These are phyloP conservation scores for Peribatodes rhomboidaria DNA, from an alignment of 2,888 invertebrate species.

Conservation along the genomic window DNA sequence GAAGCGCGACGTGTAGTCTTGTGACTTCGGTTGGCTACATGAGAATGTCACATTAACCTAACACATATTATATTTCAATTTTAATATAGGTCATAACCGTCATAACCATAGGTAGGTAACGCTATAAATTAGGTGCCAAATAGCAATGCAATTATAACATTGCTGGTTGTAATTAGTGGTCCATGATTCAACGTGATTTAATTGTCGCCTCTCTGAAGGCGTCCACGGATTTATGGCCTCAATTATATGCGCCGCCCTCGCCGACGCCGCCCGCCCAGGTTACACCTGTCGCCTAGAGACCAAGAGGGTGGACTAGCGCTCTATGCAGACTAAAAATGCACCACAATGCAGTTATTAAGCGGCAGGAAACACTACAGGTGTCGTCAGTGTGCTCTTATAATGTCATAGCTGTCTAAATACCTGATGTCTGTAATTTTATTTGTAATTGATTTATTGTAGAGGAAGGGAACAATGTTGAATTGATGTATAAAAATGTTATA, in stretches of 20 bases:
- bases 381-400: background rate
- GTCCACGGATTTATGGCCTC: slow-evolving; percentile 77
- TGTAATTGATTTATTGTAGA: too few species aligned
- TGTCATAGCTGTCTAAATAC: too few species aligned
- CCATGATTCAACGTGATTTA: slow-evolving; percentile 79
- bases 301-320: background rate
- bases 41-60: too few species aligned
- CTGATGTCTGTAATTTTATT: too few species aligned
- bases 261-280: slow-evolving; percentile 64
- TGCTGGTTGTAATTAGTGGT: slow-evolving; percentile 68
- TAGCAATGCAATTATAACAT: slow-evolving; percentile 43
- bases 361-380: background rate
- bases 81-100: background rate
- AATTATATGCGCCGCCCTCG: slow-evolving; percentile 71
- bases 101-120: slow-evolving; percentile 9
- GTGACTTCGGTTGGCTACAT: too few species aligned
- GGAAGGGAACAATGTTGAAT: too few species aligned
- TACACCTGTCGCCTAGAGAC: slow-evolving; percentile 58
- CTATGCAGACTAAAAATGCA: slow-evolving; percentile 18
- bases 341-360: background rate
- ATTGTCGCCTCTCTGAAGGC: slow-evolving; percentile 74
- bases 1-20: too few species aligned
- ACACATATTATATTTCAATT: too few species aligned
- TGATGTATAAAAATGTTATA: too few species aligned
- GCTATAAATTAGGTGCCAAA: slow-evolving; percentile 39